Conservation (phyloP, 2,888 invertebrate species). For the Hartigia nigra region DNA sequence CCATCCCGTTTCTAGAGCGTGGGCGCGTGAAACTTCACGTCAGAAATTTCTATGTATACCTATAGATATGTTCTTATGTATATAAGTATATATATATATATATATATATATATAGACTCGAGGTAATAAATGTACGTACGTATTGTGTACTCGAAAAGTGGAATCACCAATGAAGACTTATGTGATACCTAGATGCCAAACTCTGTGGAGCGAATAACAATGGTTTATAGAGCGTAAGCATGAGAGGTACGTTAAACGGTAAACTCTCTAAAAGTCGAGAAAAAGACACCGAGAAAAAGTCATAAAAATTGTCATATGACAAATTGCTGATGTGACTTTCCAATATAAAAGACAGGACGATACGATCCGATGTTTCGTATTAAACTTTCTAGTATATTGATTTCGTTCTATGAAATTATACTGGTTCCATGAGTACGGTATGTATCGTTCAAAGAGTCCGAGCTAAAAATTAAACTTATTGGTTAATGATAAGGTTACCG, state of each 20-base stretch:
- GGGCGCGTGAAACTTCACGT: constrained; percentile 34
- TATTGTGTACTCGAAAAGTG: too few relatives aligned
- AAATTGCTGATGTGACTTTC: not conserved
- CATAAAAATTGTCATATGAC: not conserved
- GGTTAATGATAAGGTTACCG: not conserved
- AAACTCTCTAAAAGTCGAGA: not conserved
- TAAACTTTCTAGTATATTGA: constrained; percentile 4
- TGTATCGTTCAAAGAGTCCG: not conserved
- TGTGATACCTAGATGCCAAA: too few relatives aligned
- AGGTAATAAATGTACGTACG: too few relatives aligned
- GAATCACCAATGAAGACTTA: too few relatives aligned
- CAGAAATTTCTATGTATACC: not conserved
- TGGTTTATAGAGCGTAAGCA: not conserved
- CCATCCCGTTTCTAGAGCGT: constrained; percentile 39
- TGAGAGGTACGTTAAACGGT: not conserved
- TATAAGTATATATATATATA: not conserved
- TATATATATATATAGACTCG: not conserved
- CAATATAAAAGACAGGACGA: not conserved
- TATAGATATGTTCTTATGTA: constrained; percentile 13
- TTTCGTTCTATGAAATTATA: not conserved
- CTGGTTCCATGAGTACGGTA: not conserved
- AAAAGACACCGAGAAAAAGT: not conserved
- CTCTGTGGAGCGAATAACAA: not conserved
- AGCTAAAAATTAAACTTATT: not conserved
- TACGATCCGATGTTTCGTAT: not conserved